Evolutionary conservation across 30 jellyfish, hydroid and myxozoan species (phyloP).

Genomic region (Catostylus mosaicus): DNA sequence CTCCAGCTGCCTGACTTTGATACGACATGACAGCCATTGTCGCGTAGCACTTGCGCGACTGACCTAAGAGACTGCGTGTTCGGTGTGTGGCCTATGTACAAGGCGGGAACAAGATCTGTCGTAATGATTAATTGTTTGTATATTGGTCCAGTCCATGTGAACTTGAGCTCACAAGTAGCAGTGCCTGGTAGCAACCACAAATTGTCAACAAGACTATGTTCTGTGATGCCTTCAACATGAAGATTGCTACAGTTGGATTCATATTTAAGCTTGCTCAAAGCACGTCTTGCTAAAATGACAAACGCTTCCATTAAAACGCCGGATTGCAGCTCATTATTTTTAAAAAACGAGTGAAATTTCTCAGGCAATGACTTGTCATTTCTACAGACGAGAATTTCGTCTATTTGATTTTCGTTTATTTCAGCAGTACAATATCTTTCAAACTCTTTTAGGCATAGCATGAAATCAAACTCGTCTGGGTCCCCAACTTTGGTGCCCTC

Average conservation of each 20-base stretch:
- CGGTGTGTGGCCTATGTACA: constrained; percentile 4
- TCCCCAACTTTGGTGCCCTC: constrained; percentile 58
- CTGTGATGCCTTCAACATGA: constrained; percentile 6
- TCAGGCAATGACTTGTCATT: background rate
- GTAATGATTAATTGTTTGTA: constrained; percentile 28
- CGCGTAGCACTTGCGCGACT: background rate
- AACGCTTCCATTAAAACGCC: constrained; percentile 10
- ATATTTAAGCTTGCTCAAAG: background rate
- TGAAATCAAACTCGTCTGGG: constrained; percentile 53
- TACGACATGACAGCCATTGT: constrained; percentile 39
- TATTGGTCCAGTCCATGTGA: constrained; percentile 40
- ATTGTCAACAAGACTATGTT: background rate
- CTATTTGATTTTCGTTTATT: constrained; percentile 7
- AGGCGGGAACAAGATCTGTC: constrained; percentile 41
- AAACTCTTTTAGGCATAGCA: constrained; percentile 30
- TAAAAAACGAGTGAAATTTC: background rate
- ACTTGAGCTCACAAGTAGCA: constrained; percentile 22
- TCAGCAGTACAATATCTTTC: constrained; percentile 1
- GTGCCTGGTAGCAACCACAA: constrained; percentile 19
- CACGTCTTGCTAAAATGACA: background rate
- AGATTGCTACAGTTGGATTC: constrained; percentile 1
- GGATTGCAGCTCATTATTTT: constrained; percentile 2
- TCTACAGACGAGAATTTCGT: background rate
- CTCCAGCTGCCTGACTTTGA: constrained; percentile 24
- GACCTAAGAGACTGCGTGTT: background rate